Percentiles rank a stretch among this genome's conserved stretches.
Conservation (phyloP, 2,113 vertebrate species). For the Lepus americanus region DNA sequence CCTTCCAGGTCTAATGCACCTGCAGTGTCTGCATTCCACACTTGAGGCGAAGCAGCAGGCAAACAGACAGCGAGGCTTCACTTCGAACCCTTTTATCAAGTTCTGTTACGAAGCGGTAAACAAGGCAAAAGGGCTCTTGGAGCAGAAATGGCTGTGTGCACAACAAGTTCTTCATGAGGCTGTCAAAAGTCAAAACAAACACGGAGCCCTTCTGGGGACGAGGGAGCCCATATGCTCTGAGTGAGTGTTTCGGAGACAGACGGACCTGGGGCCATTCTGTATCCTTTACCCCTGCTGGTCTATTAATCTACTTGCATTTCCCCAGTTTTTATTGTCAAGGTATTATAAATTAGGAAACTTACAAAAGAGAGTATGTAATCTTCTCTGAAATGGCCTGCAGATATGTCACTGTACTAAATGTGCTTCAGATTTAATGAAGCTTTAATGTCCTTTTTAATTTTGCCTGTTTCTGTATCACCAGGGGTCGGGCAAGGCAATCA, state of each 20-base stretch:
- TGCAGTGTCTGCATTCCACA: not conserved
- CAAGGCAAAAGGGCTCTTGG: not conserved
- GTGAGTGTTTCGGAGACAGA: constrained; percentile 44
- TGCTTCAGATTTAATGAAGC: constrained; percentile 95
- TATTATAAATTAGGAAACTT: constrained; percentile 93
- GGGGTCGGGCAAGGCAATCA: constrained; percentile 92
- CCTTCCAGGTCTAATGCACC: constrained; percentile 4
- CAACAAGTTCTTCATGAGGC: constrained; percentile 32
- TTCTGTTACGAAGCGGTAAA: not conserved
- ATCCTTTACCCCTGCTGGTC: constrained; percentile 72
- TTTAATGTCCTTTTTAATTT: constrained; percentile 95
- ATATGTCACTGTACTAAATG: constrained; percentile 94
- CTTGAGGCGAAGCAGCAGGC: constrained; percentile 9
- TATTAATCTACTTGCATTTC: constrained; percentile 77
- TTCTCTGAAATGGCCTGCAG: constrained; percentile 92
- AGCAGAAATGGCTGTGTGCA: not conserved
- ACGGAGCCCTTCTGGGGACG: not conserved
- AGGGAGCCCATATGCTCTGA: not conserved
- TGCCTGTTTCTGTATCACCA: constrained; percentile 92
- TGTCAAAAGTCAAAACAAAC: constrained; percentile 57
- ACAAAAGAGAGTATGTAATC: constrained; percentile 91
- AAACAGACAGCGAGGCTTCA: constrained; percentile 7
- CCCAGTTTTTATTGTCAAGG: constrained; percentile 88
- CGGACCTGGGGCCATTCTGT: constrained; percentile 7
- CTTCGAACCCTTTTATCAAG: constrained; percentile 59